Evolutionary conservation across 2,113 vertebrate species (phyloP).

Genomic region (Nycticryphes semicollaris): DNA sequence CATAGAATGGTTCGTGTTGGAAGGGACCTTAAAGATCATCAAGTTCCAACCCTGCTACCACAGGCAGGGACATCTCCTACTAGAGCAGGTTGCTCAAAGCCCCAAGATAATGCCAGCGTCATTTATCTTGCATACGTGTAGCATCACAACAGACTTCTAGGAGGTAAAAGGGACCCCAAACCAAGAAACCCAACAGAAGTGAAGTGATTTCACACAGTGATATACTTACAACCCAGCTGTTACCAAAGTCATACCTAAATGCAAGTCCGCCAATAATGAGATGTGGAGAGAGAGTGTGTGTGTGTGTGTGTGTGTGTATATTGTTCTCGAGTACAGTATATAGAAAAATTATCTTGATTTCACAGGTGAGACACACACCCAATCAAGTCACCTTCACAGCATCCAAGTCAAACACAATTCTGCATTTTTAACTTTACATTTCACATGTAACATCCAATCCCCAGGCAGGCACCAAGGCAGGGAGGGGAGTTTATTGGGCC

Average conservation of each 20-base stretch:
- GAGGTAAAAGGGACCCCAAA: background rate
- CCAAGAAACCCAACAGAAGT: background rate
- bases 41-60: too few relatives aligned
- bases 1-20: too few relatives aligned
- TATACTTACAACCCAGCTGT: background rate
- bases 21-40: too few relatives aligned
- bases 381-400: background rate
- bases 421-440: background rate
- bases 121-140: background rate
- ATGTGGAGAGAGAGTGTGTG: fast-evolving
- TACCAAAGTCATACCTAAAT: background rate
- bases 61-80: too few relatives aligned
- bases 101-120: background rate
- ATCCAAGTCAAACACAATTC: background rate
- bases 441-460: fast-evolving
- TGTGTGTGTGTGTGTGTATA: too few relatives aligned
- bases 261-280: background rate
- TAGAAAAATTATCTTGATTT: background rate
- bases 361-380: background rate
- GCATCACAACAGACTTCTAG: background rate
- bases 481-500: background rate
- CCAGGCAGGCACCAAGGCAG: fast-evolving
- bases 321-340: background rate
- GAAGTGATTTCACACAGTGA: background rate
- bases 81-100: too few relatives aligned